These are phyloP conservation scores for Drosophila prostipennis DNA, from an alignment of 2,888 invertebrate species.

Conservation along the genomic window DNA sequence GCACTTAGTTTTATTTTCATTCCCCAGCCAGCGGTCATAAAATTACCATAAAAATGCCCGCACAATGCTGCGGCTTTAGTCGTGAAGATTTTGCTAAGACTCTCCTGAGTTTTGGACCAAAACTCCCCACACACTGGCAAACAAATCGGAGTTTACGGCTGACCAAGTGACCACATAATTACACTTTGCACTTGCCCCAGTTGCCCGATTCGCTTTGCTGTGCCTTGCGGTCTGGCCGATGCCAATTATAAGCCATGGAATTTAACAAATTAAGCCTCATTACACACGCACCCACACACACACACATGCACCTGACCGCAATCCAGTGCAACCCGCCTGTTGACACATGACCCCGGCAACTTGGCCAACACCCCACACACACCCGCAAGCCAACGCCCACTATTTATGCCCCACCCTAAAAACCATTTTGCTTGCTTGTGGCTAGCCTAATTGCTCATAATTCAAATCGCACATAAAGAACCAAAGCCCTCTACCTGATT, in stretches of 20 bases:
- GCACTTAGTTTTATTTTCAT: constrained; percentile 65
- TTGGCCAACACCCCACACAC: constrained; percentile 1
- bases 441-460: constrained; percentile 72
- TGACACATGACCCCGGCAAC: constrained; percentile 68
- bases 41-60: constrained; percentile 38
- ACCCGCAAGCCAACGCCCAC: not conserved
- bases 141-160: constrained; percentile 44
- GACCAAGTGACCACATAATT: constrained; percentile 72
- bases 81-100: constrained; percentile 25
- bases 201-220: constrained; percentile 42
- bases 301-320: constrained; percentile 51
- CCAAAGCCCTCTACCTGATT: not conserved
- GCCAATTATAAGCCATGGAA: constrained; percentile 76
- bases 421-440: constrained; percentile 68
- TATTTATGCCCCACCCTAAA: constrained; percentile 1
- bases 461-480: constrained; percentile 32
- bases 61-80: constrained; percentile 41
- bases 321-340: constrained; percentile 63
- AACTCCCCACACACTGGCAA: constrained; percentile 14
- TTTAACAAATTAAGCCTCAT: constrained; percentile 77
- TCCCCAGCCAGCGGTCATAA: constrained; percentile 47
- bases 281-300: constrained; percentile 44
- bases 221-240: constrained; percentile 65
- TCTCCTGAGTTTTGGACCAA: constrained; percentile 18
- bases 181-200: constrained; percentile 64